Evolutionary conservation across 2,888 invertebrate species (phyloP).

Genomic region (Caenorhabditis uteleia): DNA sequence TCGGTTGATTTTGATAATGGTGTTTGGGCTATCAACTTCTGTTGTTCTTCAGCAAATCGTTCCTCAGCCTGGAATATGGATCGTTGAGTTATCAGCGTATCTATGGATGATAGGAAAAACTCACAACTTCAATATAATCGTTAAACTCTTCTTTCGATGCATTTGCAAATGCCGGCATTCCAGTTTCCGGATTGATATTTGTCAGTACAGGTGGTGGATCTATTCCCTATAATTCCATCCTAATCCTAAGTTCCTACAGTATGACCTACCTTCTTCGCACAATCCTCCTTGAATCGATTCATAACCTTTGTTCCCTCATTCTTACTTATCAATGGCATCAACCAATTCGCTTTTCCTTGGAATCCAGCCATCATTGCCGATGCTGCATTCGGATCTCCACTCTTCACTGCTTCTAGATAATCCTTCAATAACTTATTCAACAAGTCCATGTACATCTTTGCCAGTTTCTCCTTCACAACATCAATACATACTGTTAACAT

Average conservation of each 20-base stretch:
- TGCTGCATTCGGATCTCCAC: constrained; percentile 62
- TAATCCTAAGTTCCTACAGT: neutral
- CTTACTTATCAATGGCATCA: constrained; percentile 65
- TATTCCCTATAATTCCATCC: constrained; percentile 32
- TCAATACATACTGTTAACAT: constrained; percentile 68
- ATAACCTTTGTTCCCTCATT: constrained; percentile 63
- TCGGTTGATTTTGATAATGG: constrained; percentile 23
- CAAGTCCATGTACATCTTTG: constrained; percentile 59
- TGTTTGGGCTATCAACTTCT: constrained; percentile 9
- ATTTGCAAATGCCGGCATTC: constrained; percentile 54
- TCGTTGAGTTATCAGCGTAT: neutral
- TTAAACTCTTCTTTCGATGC: constrained; percentile 51
- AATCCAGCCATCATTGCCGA: constrained; percentile 64
- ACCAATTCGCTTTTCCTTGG: constrained; percentile 62
- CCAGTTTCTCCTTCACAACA: constrained; percentile 66
- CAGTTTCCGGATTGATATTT: constrained; percentile 64
- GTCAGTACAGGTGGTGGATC: constrained; percentile 61
- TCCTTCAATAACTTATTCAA: constrained; percentile 61
- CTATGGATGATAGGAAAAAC: too few relatives aligned
- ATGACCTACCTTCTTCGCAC: constrained; percentile 22
- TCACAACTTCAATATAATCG: constrained; percentile 51
- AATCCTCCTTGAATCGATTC: constrained; percentile 64
- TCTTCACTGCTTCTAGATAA: constrained; percentile 59
- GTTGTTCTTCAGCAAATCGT: constrained; percentile 20
- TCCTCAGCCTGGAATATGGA: constrained; percentile 16